phyloP scores from a whole-genome alignment of 2,113 vertebrate species.

The human region GRCh38 chr6:147230001-147230500 shows the following conservation, averaged over 20 bases:
- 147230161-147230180: background rate
- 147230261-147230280: background rate
- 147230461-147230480: background rate
- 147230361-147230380: background rate
- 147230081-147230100: background rate
- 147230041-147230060: background rate
- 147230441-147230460: background rate
- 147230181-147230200: background rate
- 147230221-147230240: background rate
- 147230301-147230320: background rate
- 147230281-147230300: background rate
- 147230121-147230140: background rate
- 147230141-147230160: background rate
- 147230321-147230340: background rate
- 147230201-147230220: background rate
- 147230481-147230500: conserved; percentile 1
- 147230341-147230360: background rate
- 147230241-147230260: background rate
- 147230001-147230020: background rate
- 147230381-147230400: background rate
- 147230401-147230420: background rate
- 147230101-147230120: background rate
- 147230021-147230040: background rate
- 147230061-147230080: background rate
- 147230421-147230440: background rate